Percentiles rank a stretch among this genome's conserved stretches.
phyloP scores from a whole-genome alignment of 2,888 invertebrate genomes.

The Synanthedon tipuliformis region DNA sequence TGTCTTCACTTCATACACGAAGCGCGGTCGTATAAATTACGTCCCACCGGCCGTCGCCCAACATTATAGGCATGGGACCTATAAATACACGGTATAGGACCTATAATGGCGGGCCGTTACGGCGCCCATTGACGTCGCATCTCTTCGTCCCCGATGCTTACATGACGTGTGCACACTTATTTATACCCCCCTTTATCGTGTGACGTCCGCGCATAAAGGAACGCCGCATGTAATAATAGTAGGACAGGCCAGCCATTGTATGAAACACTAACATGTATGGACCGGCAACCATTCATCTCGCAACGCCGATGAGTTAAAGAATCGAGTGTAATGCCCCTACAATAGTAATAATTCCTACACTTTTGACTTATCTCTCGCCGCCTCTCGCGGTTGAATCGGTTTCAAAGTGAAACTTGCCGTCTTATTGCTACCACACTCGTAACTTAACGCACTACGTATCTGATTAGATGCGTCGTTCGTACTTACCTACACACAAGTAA shows the following conservation, averaged over 20 bases:
- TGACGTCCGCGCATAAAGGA: conserved; percentile 41
- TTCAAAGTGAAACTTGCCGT: neutral
- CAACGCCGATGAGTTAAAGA: conserved; percentile 33
- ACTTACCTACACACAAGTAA: too few relatives aligned
- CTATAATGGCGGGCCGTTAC: conserved; percentile 24
- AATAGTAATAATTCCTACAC: conserved; percentile 32
- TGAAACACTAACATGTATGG: conserved; percentile 26
- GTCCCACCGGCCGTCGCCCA: conserved; percentile 3
- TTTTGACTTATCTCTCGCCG: neutral
- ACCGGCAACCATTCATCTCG: conserved; percentile 39
- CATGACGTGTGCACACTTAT: conserved; percentile 46
- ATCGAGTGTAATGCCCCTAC: conserved; percentile 37
- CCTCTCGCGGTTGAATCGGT: neutral
- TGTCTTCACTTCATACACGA: conserved; percentile 3
- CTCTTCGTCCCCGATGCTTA: conserved; percentile 11
- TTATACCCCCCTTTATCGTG: conserved; percentile 31
- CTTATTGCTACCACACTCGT: neutral
- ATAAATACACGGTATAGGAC: conserved; percentile 10
- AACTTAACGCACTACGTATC: neutral
- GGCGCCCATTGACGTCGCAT: conserved; percentile 23
- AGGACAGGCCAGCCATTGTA: conserved; percentile 45
- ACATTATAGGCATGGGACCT: conserved; percentile 5
- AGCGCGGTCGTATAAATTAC: conserved; percentile 13
- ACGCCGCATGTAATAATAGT: conserved; percentile 51
- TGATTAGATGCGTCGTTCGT: too few relatives aligned